Conservation (phyloP, 2,797 vertebrate genomes). For the Acipenser oxyrinchus region DNA sequence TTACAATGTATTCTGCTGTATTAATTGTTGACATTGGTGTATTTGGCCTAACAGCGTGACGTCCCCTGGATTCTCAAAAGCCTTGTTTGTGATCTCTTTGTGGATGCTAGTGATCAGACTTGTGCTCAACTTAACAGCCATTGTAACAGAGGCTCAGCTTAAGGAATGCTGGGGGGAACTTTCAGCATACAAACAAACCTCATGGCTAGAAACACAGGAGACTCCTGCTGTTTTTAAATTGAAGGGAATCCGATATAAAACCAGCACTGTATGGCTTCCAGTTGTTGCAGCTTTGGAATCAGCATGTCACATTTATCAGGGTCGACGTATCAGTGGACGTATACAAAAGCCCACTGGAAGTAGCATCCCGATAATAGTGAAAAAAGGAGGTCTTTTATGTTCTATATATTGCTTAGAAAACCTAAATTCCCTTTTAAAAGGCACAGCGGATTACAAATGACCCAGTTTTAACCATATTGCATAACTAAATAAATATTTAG, state of each 20-base stretch:
- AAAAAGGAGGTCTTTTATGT: constrained; percentile 25
- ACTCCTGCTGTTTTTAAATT: constrained; percentile 1
- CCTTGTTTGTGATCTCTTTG: neutral
- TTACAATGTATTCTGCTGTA: neutral
- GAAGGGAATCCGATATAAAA: neutral
- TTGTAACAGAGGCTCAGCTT: neutral
- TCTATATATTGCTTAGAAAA: constrained; percentile 24
- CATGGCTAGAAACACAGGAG: neutral
- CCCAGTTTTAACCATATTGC: constrained; percentile 45
- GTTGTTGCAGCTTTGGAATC: too few species aligned
- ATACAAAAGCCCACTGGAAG: too few species aligned
- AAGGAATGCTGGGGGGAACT: neutral
- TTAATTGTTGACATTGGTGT: constrained; percentile 5
- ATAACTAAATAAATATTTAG: constrained; percentile 60
- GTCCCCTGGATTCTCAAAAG: neutral
- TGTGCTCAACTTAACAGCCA: neutral
- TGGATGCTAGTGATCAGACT: neutral
- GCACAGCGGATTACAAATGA: constrained; percentile 40
- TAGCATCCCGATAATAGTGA: constrained; percentile 3
- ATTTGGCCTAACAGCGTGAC: neutral
- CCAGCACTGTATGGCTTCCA: too few species aligned
- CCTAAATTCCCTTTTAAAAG: constrained; percentile 42
- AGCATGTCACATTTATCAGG: too few species aligned
- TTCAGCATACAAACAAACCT: neutral
- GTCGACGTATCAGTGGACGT: too few species aligned